Conservation (phyloP, 2,113 vertebrate species). For the Zootoca vivipara region DNA sequence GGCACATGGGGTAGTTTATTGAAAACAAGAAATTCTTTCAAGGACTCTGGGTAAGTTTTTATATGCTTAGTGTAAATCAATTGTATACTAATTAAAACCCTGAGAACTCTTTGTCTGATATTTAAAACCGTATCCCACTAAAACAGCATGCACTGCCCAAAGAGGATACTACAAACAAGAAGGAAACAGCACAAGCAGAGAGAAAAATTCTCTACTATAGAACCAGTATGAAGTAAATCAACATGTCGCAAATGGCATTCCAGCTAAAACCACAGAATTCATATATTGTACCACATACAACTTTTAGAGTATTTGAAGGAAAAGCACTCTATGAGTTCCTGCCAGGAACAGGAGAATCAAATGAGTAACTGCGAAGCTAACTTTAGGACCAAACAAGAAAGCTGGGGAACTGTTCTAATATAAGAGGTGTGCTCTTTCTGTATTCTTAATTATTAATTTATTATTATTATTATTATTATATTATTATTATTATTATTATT, state of each 20-base stretch:
- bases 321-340: not conserved
- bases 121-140: not conserved
- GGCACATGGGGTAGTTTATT: not conserved
- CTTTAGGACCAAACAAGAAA: not conserved
- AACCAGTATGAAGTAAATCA: not conserved
- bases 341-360: not conserved
- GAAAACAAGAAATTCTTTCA: not conserved
- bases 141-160: not conserved
- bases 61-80: not conserved
- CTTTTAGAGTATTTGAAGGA: not conserved
- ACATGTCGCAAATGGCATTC: not conserved
- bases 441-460: too few species aligned
- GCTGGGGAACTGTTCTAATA: not conserved
- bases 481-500: too few species aligned
- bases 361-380: not conserved
- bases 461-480: too few species aligned
- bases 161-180: not conserved
- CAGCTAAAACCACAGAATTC: not conserved
- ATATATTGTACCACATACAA: not conserved
- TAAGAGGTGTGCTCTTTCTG: too few species aligned
- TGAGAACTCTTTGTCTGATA: not conserved
- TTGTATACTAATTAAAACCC: not conserved
- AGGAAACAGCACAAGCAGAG: not conserved
- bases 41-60: not conserved
- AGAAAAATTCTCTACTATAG: not conserved